These are phyloP conservation scores for Chelonus insularis DNA, from an alignment of 1,140 invertebrate genomes.

Conservation along the genomic window DNA sequence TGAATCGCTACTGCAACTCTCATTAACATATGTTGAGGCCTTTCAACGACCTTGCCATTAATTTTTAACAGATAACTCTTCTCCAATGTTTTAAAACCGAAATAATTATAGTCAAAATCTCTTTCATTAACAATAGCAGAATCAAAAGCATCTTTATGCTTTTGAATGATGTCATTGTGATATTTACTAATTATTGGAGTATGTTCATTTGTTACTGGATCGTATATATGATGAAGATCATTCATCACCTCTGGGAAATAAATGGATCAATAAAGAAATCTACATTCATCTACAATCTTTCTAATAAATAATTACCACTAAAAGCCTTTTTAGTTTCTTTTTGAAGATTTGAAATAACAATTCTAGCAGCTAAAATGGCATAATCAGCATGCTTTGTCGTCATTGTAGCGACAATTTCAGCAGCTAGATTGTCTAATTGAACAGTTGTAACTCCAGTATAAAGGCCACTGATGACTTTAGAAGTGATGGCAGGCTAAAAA, in stretches of 20 bases:
- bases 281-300: not conserved
- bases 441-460: slow-evolving; percentile 96
- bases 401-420: slow-evolving; percentile 25
- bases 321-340: slow-evolving; percentile 76
- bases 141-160: slow-evolving; percentile 66
- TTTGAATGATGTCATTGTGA: slow-evolving; percentile 78
- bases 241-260: slow-evolving; percentile 74
- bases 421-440: slow-evolving; percentile 87
- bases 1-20: slow-evolving; percentile 96
- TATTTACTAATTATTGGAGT: slow-evolving; percentile 86
- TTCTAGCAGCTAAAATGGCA: slow-evolving; percentile 90
- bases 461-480: slow-evolving; percentile 90
- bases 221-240: slow-evolving; percentile 79
- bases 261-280: not conserved
- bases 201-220: slow-evolving; percentile 70
- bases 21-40: slow-evolving; percentile 99
- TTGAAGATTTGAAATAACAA: slow-evolving; percentile 96
- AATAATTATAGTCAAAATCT: slow-evolving; percentile 97
- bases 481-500: slow-evolving; percentile 70
- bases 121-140: slow-evolving; percentile 96
- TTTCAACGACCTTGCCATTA: slow-evolving; percentile 89
- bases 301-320: slow-evolving; percentile 57
- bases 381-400: slow-evolving; percentile 97
- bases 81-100: slow-evolving; percentile 98
- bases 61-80: slow-evolving; percentile 94